Base-by-base conservation (phyloP, 2,113 vertebrate species). In the Notothenia rossii region DNA sequence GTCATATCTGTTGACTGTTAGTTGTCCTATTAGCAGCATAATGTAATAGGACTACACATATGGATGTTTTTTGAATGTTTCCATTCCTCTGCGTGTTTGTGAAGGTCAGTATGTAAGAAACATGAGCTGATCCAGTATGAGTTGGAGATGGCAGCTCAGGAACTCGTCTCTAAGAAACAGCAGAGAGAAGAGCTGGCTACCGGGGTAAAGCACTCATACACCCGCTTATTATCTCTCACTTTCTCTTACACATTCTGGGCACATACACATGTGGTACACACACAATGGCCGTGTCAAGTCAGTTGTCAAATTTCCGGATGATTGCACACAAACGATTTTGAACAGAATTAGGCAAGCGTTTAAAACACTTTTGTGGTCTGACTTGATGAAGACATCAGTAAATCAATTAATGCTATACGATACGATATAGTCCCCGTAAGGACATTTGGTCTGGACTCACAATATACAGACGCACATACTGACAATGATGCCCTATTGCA, bases 41-140 rank as follows among this genome's bases (percentile, higher is more conserved):
- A 54, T 54, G 36, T 11, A 33, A 48, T 29, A 18, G 8, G 46
- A 43, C 12, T 43, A 3, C 25, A 17, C 0, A 36, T 18, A 10
- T 46, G 18, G 12, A 8, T 7, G 11, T 67, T 33, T 76, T 76
- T 20, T 22, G 40, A 25, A 11, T 3, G 61, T n/a, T 68, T 2
- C 7, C 18, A 17, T 51, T 8, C 36, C 36, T 36, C 7, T 54
- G 7, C 33, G 8, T 84, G 2, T 86, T 7, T 89, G 25, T 82
- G 20, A 7, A 98, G 97, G 94, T 95, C 97, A n/a, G 97, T 98
- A 15, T 98, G 97, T 88, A 94, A 91, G 90, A 98, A 98, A 84
- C 96, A 98, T 7, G 97, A 98, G 81, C 86, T 98, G 75, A 95
- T 96, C 90, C 97, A 98, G 63, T 98, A 98, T 74, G 97, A 98